Conservation (phyloP, 2,797 vertebrate genomes). For the Channallabes apus region DNA sequence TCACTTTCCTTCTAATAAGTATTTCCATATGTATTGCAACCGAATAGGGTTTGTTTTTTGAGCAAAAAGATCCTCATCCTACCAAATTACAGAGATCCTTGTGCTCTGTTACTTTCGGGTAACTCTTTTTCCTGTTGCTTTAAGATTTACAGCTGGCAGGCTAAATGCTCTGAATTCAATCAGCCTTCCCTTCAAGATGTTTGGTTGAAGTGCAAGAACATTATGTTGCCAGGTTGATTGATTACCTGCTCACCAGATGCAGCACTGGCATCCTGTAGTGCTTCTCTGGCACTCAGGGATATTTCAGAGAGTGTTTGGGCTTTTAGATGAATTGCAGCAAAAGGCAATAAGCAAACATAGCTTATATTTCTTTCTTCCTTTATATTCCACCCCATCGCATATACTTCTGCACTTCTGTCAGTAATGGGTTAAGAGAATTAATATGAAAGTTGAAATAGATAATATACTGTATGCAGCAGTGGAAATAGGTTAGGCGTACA, state of each 20-base stretch:
- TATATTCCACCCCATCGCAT: constrained; percentile 13
- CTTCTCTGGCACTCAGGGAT: constrained; percentile 44
- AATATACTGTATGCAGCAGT: neutral
- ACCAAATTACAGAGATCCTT: neutral
- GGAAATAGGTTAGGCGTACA: neutral
- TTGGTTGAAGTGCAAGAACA: constrained; percentile 22
- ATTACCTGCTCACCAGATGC: constrained; percentile 63
- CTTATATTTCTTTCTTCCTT: constrained; percentile 30
- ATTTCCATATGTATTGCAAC: neutral
- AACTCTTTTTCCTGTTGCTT: neutral
- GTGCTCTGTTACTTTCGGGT: neutral
- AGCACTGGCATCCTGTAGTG: constrained; percentile 61
- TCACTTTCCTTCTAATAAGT: neutral
- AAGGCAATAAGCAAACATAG: constrained; percentile 22
- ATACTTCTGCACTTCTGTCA: neutral
- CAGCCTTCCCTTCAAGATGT: constrained; percentile 19
- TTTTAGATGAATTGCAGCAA: constrained; percentile 28
- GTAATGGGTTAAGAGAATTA: neutral
- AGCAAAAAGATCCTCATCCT: too few relatives aligned
- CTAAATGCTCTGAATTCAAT: constrained; percentile 13
- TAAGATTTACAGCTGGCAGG: neutral
- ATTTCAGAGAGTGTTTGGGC: constrained; percentile 39
- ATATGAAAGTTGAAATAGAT: neutral
- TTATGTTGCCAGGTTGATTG: constrained; percentile 68
- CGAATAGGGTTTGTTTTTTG: neutral